Base-by-base conservation (phyloP, 2,888 invertebrate species). In the Temnothorax ravouxi region DNA sequence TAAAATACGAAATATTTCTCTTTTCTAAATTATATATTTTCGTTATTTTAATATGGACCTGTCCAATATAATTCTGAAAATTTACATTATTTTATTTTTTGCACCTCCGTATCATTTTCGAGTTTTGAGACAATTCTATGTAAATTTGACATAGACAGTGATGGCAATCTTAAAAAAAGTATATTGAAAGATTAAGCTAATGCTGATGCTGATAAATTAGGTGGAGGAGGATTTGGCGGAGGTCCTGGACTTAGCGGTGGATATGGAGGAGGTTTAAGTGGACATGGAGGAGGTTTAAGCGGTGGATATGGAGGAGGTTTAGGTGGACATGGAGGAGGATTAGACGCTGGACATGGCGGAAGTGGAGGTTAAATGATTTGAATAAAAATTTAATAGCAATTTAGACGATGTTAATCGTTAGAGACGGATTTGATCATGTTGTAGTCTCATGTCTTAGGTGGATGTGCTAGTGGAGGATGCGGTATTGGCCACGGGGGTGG, bases 301-400 rank as follows among this genome's bases (percentile, higher is more conserved):
- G 83, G 69, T 34, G 87, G 85, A 3, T 38, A 66, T 8, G 83
- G 84, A 4, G 86, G 90, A 47, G 88, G 88, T 8, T 87, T 86
- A 4, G 87, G 95, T 6, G 95, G 95, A 13, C 67, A 47, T 25
- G 86, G 80, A 50, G 87, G 84, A 52, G 47, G 64, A 15, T 59
- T n/a, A 13, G 64, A 83, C 11, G 83, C 64, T 34, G 87, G 85
- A 5, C 11, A 44, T 11, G 84, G 84, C 3, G 71, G 86, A 13
- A 54, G n/a, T 21, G 76, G 77, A 18, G 79, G 84, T 11, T 3
- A 54, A 5, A 47, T 15, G 80, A 76, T 52, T 71, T 59, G 2
- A 84, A 76, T 44, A 52, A 54, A 52, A 34, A 29, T 59, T 76
- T 34, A 38, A 50, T 1, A 4, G 0, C 8, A 25, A 9, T 25